Conservation (phyloP, 2,888 invertebrate species). For the Ellobium chinense region DNA sequence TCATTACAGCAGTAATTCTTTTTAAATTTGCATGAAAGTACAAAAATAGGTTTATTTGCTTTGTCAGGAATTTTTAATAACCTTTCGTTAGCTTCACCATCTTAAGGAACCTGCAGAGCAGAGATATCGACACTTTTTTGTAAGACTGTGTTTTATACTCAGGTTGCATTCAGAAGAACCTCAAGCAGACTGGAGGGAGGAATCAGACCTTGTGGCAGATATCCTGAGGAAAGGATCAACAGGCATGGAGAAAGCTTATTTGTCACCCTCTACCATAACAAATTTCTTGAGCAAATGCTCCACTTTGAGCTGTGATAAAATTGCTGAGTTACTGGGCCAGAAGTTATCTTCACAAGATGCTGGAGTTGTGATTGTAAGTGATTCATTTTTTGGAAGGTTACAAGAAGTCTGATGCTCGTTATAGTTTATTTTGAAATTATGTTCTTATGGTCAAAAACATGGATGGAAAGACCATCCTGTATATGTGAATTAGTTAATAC, state of each 20-base stretch:
- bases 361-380: conserved; percentile 54
- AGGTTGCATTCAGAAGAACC: conserved; percentile 48
- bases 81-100: too few species aligned
- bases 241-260: conserved; percentile 13
- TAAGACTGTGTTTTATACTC: background rate
- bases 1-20: too few species aligned
- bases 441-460: too few species aligned
- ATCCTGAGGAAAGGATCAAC: conserved; percentile 36
- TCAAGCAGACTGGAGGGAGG: conserved; percentile 56
- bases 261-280: conserved; percentile 55
- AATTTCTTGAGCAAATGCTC: conserved; percentile 58
- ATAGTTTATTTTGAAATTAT: too few species aligned
- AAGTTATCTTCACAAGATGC: conserved; percentile 49
- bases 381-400: too few species aligned
- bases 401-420: too few species aligned
- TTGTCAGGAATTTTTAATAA: too few species aligned
- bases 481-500: too few species aligned
- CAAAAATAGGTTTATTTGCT: background rate
- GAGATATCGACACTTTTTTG: background rate
- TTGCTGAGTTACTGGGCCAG: conserved; percentile 60
- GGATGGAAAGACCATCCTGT: too few species aligned
- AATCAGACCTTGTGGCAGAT: conserved; percentile 57
- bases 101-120: too few species aligned
- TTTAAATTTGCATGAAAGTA: too few species aligned
- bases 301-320: conserved; percentile 65